Evolutionary conservation across 2,888 invertebrate genomes (phyloP).

Genomic region (Campaea margaritaria): DNA sequence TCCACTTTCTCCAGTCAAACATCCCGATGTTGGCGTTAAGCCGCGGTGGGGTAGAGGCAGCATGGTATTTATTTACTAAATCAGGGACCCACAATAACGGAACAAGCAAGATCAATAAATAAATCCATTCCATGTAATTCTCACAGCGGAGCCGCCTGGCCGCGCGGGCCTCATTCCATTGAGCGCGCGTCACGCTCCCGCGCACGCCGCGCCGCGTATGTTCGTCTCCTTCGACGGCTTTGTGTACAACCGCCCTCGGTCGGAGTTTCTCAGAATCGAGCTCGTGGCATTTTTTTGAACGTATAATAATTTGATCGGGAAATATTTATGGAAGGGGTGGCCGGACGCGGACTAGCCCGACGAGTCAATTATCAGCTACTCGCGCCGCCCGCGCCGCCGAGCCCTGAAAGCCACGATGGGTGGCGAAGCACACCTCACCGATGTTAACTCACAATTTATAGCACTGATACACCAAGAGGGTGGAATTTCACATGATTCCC

Average conservation of each 20-base stretch:
- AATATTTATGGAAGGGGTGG: slow-evolving; percentile 84
- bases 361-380: slow-evolving; percentile 81
- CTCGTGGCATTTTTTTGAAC: slow-evolving; percentile 82
- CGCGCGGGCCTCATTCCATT: slow-evolving; percentile 80
- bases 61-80: slow-evolving; percentile 69
- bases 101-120: slow-evolving; percentile 80
- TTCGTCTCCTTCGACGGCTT: slow-evolving; percentile 65
- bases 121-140: slow-evolving; percentile 83
- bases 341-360: slow-evolving; percentile 72
- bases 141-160: slow-evolving; percentile 63
- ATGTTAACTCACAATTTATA: slow-evolving; percentile 73
- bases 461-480: slow-evolving; percentile 62
- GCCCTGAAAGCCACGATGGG: slow-evolving; percentile 77
- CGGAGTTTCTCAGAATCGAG: slow-evolving; percentile 75
- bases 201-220: slow-evolving; percentile 42
- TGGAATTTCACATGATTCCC: slow-evolving; percentile 72
- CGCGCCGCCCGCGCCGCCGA: slow-evolving; percentile 46
- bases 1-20: slow-evolving; percentile 54
- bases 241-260: slow-evolving; percentile 79
- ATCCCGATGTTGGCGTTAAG: slow-evolving; percentile 39
- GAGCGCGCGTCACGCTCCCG: slow-evolving; percentile 63
- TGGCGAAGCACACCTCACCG: slow-evolving; percentile 66
- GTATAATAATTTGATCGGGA: slow-evolving; percentile 85
- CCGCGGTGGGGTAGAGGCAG: slow-evolving; percentile 50
- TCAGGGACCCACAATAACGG: slow-evolving; percentile 72